phyloP scores from a whole-genome alignment of 2,888 invertebrate species.

The Rhingia rostrata region DNA sequence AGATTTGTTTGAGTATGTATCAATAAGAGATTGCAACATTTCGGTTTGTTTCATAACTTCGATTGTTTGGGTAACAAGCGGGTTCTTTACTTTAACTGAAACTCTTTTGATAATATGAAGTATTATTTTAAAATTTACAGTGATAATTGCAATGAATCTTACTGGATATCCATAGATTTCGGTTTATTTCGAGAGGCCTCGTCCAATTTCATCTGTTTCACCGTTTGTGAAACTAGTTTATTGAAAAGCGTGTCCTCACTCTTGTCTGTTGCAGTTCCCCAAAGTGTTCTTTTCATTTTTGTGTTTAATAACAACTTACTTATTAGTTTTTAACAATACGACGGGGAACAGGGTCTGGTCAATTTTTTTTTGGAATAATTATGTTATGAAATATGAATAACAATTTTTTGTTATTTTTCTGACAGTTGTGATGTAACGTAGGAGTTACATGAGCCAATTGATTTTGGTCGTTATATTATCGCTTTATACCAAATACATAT shows the following conservation, averaged over 20 bases:
- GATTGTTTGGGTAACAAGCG: conserved; percentile 82
- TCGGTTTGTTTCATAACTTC: conserved; percentile 83
- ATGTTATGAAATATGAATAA: too few relatives aligned
- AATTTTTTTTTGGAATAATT: too few relatives aligned
- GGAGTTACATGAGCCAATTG: too few relatives aligned
- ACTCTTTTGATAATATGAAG: conserved; percentile 73
- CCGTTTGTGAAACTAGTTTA: conserved; percentile 67
- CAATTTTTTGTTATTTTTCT: too few relatives aligned
- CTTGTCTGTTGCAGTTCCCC: conserved; percentile 48
- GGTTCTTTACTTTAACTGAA: conserved; percentile 79
- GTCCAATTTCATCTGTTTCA: conserved; percentile 57
- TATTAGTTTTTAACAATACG: too few relatives aligned
- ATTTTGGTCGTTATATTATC: too few relatives aligned
- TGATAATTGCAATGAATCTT: conserved; percentile 1
- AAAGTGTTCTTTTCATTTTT: conserved; percentile 61
- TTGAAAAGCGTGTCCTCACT: conserved; percentile 55
- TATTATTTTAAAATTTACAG: not conserved
- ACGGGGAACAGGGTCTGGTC: too few relatives aligned
- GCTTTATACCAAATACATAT: too few relatives aligned
- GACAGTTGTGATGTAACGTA: too few relatives aligned
- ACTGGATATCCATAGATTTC: conserved; percentile 58
- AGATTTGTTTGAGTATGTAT: conserved; percentile 82
- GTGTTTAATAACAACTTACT: not conserved
- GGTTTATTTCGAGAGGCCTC: conserved; percentile 50
- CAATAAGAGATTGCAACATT: conserved; percentile 81